Conservation (phyloP, 2,113 vertebrate genomes). For the Salminus brasiliensis region DNA sequence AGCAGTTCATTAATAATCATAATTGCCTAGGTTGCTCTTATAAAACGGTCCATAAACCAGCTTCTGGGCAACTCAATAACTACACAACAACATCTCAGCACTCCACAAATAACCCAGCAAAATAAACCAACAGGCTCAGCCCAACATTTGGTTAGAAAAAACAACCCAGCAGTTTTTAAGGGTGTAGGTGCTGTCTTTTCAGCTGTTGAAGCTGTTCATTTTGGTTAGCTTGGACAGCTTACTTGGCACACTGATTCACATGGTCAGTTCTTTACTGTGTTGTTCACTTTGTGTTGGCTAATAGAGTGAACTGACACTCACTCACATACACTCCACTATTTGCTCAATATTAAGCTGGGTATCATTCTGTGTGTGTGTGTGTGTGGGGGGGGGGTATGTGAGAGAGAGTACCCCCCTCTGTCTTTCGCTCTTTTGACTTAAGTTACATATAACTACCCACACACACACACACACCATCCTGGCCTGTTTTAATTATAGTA, state of each 20-base stretch:
- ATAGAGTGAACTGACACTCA: neutral
- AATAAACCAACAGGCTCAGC: no score
- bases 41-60: no score
- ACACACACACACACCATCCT: constrained; percentile 25
- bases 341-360: neutral
- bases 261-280: neutral
- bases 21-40: no score
- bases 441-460: constrained; percentile 17
- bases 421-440: constrained; percentile 8
- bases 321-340: neutral
- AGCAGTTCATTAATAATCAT: no score
- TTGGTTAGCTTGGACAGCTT: neutral
- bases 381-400: neutral
- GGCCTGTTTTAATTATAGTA: constrained; percentile 42
- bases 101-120: no score
- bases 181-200: no score
- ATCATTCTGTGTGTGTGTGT: constrained; percentile 2
- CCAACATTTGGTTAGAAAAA: no score
- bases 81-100: no score
- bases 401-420: neutral
- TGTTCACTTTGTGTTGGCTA: neutral
- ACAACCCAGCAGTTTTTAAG: no score
- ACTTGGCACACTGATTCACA: neutral
- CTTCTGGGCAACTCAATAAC: no score
- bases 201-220: no score